Conservation (phyloP, 2,113 vertebrate species). For the Caretta caretta region DNA sequence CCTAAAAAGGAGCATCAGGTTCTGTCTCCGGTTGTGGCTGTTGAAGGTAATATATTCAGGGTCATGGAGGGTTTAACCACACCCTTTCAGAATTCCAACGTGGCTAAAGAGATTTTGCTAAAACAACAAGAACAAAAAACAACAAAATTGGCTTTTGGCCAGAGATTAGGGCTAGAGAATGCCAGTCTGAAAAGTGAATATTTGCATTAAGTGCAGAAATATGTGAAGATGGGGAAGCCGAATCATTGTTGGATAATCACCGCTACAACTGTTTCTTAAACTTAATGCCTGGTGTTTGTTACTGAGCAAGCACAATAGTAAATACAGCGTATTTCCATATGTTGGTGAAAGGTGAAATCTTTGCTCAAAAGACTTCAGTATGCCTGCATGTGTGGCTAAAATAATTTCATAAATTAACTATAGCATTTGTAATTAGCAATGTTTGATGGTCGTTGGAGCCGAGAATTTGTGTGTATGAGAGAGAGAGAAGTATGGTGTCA, state of each 20-base stretch:
- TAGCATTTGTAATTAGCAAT: not conserved
- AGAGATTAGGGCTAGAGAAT: not conserved
- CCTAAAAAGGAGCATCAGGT: not conserved
- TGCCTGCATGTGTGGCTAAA: not conserved
- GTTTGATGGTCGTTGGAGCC: not conserved
- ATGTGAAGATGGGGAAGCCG: not conserved
- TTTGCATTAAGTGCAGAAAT: not conserved
- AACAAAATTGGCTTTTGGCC: not conserved
- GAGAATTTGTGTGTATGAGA: not conserved
- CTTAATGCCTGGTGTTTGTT: not conserved
- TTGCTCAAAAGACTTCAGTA: not conserved
- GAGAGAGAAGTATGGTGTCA: not conserved
- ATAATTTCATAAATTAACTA: not conserved
- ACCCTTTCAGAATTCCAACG: slow-evolving; percentile 9
- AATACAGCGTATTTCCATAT: fast-evolving
- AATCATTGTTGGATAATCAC: not conserved
- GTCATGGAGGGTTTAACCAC: slow-evolving; percentile 27
- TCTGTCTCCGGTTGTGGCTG: not conserved
- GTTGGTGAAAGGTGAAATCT: fast-evolving
- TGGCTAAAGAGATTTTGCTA: slow-evolving; percentile 42
- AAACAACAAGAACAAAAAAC: slow-evolving; percentile 19
- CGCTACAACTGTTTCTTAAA: not conserved
- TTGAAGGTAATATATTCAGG: slow-evolving; percentile 12
- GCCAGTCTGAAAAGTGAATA: not conserved
- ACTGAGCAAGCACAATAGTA: not conserved